A percentile compares a stretch with the other conserved stretches of the same genome.
These are phyloP conservation scores for Epizoanthus scotinus DNA, from an alignment of 92 coral and sea anemone genomes.

Conservation along the genomic window DNA sequence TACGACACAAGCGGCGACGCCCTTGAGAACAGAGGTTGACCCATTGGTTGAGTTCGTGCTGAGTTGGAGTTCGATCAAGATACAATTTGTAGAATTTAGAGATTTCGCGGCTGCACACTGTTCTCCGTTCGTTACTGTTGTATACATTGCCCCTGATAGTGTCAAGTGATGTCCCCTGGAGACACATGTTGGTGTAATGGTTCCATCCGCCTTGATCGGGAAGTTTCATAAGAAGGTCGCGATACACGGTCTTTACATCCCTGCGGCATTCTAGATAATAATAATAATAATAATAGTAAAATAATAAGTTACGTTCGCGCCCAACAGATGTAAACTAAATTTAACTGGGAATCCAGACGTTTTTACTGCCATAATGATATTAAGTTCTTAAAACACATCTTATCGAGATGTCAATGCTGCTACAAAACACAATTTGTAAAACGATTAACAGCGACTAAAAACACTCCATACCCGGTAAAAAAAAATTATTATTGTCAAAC, in stretches of 20 bases:
- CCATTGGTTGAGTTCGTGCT: slow-evolving; percentile 24
- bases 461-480: too few relatives aligned
- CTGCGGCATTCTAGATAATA: slow-evolving; percentile 28
- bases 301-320: too few relatives aligned
- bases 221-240: slow-evolving; percentile 25
- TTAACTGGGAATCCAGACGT: too few relatives aligned
- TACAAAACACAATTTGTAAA: too few relatives aligned
- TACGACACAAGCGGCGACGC: slow-evolving; percentile 12
- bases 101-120: slow-evolving; percentile 20
- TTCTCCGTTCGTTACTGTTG: slow-evolving; percentile 32
- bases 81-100: slow-evolving; percentile 23
- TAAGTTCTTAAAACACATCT: too few relatives aligned
- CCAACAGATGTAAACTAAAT: too few relatives aligned
- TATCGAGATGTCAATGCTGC: too few relatives aligned
- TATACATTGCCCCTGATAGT: slow-evolving; percentile 5
- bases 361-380: too few relatives aligned
- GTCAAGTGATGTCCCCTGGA: slow-evolving; percentile 15
- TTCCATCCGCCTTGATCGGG: slow-evolving; percentile 27
- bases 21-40: slow-evolving; percentile 10
- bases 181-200: slow-evolving; percentile 15
- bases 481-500: too few relatives aligned
- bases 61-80: slow-evolving; percentile 13
- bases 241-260: slow-evolving; percentile 29
- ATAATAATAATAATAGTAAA: too few relatives aligned
- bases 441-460: too few relatives aligned